Percentiles rank a stretch among this genome's conserved stretches.
Evolutionary conservation across 2,797 vertebrate genomes (phyloP).

Genomic region (Danio aesculapii): DNA sequence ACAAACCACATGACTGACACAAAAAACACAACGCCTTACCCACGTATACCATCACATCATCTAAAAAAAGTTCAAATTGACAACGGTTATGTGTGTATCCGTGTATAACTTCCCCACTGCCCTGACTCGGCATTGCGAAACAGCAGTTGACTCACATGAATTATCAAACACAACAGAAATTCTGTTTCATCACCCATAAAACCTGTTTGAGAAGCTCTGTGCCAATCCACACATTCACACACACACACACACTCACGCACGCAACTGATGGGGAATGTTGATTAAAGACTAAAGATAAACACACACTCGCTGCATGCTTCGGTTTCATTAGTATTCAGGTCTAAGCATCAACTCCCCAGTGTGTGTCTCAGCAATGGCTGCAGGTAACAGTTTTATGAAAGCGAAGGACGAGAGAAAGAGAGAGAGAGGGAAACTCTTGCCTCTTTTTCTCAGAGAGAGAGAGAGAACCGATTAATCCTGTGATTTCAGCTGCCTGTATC

Average conservation of each 20-base stretch:
- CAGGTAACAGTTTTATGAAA: constrained; percentile 51
- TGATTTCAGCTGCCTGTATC: constrained; percentile 67
- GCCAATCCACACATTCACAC: constrained; percentile 8
- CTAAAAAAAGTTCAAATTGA: constrained; percentile 13
- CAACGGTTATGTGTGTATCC: neutral
- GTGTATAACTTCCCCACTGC: neutral
- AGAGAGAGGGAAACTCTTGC: constrained; percentile 61
- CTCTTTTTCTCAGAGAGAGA: constrained; percentile 64
- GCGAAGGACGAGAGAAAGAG: constrained; percentile 18
- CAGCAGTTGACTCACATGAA: constrained; percentile 1
- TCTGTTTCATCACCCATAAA: constrained; percentile 2
- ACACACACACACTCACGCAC: constrained; percentile 1
- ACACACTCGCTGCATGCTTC: constrained; percentile 17
- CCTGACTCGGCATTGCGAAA: neutral
- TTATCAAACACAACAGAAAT: constrained; percentile 22
- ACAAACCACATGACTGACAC: neutral
- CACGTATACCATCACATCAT: neutral
- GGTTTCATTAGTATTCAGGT: constrained; percentile 44
- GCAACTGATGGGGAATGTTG: constrained; percentile 24
- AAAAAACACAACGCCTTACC: neutral
- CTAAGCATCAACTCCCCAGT: constrained; percentile 36
- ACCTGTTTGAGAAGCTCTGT: constrained; percentile 17
- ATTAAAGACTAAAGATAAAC: constrained; percentile 48
- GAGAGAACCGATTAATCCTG: constrained; percentile 79
- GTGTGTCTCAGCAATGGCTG: constrained; percentile 48